A percentile compares a stretch with the other conserved stretches of the same genome.
phyloP scores from a whole-genome alignment of 2,113 vertebrate genomes.

The Pollimyrus isidori region DNA sequence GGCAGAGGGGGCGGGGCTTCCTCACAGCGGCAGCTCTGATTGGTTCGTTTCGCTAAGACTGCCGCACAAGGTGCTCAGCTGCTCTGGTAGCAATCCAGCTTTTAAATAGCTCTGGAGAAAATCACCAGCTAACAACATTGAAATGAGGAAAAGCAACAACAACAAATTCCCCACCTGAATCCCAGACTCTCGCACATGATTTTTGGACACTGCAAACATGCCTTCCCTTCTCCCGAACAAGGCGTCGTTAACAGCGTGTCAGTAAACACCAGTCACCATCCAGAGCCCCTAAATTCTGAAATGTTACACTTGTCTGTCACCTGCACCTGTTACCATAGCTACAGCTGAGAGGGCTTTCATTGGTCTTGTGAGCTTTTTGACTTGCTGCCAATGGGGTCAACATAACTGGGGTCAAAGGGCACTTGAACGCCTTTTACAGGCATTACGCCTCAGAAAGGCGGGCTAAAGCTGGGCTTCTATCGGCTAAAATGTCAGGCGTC shows the following conservation, averaged over 20 bases:
- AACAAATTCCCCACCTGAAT: not conserved
- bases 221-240: not conserved
- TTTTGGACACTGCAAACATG: not conserved
- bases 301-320: not conserved
- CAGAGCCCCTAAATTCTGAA: not conserved
- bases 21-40: not conserved
- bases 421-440: not conserved
- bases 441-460: not conserved
- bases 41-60: not conserved
- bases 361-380: not conserved
- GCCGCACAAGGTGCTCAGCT: not conserved
- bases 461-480: not conserved
- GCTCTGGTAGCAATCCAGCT: not conserved
- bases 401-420: not conserved
- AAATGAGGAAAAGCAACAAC: not conserved
- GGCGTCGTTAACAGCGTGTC: not conserved
- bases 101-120: not conserved
- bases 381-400: not conserved
- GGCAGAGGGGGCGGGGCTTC: not conserved
- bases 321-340: not conserved
- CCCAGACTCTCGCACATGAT: not conserved
- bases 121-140: not conserved
- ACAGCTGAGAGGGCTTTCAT: not conserved
- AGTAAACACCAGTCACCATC: not conserved
- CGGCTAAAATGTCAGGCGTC: not conserved